Conservation (phyloP, 2,113 vertebrate species). For the Fukomys damarensis region DNA sequence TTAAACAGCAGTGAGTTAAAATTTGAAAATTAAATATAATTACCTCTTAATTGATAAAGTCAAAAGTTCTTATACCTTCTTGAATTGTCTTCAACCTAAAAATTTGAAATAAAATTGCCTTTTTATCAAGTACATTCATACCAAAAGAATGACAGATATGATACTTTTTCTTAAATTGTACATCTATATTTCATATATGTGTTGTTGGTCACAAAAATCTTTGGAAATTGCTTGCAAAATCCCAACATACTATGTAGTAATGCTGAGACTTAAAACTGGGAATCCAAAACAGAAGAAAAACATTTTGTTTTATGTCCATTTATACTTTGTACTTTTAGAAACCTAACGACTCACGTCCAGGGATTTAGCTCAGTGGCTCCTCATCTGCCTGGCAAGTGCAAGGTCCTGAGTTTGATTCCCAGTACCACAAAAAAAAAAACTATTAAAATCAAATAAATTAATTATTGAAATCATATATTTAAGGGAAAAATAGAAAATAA, state of each 20-base stretch:
- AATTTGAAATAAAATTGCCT: slow-evolving; percentile 1
- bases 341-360: too few species aligned
- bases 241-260: not conserved
- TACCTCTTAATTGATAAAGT: not conserved
- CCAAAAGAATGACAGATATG: not conserved
- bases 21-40: not conserved
- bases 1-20: not conserved
- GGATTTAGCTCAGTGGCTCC: too few species aligned
- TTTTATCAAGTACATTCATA: not conserved
- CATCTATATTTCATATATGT: not conserved
- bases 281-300: not conserved
- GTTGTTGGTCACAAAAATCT: not conserved
- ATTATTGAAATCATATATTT: not conserved
- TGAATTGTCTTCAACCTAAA: not conserved
- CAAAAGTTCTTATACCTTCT: not conserved
- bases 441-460: not conserved
- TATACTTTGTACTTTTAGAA: not conserved
- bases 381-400: too few species aligned
- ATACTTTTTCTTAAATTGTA: not conserved
- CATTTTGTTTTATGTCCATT: not conserved
- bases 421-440: too few species aligned
- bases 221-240: not conserved
- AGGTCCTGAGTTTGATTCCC: too few species aligned
- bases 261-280: not conserved
- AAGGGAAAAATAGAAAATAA: not conserved